Conservation (phyloP, 2,888 invertebrate genomes). For the Athalia rosae region DNA sequence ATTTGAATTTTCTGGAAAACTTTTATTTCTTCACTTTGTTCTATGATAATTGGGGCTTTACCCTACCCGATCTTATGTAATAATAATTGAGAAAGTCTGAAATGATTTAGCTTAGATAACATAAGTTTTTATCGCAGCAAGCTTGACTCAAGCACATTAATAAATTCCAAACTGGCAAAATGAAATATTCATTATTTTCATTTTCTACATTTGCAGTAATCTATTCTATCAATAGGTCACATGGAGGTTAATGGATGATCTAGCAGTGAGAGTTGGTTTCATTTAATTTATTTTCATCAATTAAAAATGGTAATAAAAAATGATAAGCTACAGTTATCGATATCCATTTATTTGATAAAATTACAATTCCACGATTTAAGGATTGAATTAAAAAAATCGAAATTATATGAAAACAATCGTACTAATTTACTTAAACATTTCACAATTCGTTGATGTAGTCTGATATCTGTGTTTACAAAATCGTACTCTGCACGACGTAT, state of each 20-base stretch:
- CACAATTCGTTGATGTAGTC: too few species aligned
- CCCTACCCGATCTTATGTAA: too few species aligned
- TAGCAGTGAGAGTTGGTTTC: not conserved
- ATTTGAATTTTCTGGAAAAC: too few species aligned
- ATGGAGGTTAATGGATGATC: not conserved
- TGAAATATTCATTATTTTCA: slow-evolving; percentile 24
- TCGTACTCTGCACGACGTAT: not conserved
- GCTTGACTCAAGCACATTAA: not conserved
- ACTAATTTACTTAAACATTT: not conserved
- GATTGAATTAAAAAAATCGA: not conserved
- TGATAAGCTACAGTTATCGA: not conserved
- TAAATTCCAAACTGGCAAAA: not conserved
- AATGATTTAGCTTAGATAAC: too few species aligned
- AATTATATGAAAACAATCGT: not conserved
- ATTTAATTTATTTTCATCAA: not conserved
- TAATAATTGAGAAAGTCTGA: too few species aligned
- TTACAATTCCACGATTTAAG: too few species aligned
- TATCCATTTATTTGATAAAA: too few species aligned
- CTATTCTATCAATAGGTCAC: slow-evolving; percentile 22
- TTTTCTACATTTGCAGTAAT: not conserved
- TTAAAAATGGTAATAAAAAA: not conserved
- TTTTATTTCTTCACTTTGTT: too few species aligned
- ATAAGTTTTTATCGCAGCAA: too few species aligned
- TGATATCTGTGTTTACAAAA: slow-evolving; percentile 19
- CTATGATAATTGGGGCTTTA: too few species aligned